Base-by-base conservation (phyloP, 2,888 invertebrate species). In the Altica lythri region DNA sequence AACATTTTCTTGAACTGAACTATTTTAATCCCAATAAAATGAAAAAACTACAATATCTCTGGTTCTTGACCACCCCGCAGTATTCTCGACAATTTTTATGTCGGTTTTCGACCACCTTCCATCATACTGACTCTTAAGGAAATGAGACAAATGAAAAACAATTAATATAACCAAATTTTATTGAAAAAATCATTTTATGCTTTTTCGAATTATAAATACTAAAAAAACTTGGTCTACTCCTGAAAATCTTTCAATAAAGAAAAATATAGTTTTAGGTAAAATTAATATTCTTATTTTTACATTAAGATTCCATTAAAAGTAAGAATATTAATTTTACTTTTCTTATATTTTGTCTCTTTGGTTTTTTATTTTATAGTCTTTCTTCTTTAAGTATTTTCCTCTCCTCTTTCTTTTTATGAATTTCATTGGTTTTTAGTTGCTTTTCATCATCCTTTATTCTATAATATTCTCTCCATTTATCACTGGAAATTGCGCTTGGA, bases 41-140 rank as follows among this genome's bases (percentile, higher is more conserved):
- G 32, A 13, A 14, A 34, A 46, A 46, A 22, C 34, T 46, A 46
- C 34, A 46, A 34, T 46, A 22, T 46, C 2, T 34, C 22, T 46
- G 34, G 46, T 34, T 46, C 46, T 34, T 34, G 22, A 46, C 46
- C 46, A 46, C 46, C 46, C 34, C 46, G 19, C 46, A 32, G 13
- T 34, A 13, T 46, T 46, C 25, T 46, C 46, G 46, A 46, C 34
- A 34, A 34, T 46, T 30, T 30, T 44, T 44, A 10, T 17, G 27
- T 14, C n/a, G n/a, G n/a, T n/a, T n/a, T n/a, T n/a, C n/a, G n/a
- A n/a, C n/a, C n/a, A 44, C 44, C 30, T 16, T 10, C 17, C 14
- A 44, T 9, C 44, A 30, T 5, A 29, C 30, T 30, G 44, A 44
- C 30, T 44, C n/a, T 12, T n/a, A n/a, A 3, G 9, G 35, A 16